Percentiles rank a stretch among this genome's conserved stretches.
Evolutionary conservation across 2,797 vertebrate species (phyloP).

Genomic region (Acanthurus lineatus): DNA sequence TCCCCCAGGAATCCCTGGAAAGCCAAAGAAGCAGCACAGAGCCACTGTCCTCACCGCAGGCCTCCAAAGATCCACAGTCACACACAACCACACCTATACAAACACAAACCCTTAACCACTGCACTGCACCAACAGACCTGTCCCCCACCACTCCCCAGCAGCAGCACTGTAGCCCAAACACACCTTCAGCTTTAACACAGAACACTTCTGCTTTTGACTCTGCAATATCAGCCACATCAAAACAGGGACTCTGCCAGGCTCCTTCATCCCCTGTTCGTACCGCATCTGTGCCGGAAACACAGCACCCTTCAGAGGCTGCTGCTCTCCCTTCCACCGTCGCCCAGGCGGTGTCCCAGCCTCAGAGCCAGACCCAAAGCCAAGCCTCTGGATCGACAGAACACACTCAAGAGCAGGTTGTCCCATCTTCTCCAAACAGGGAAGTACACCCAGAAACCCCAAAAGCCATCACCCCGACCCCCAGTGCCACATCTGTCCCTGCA

Average conservation of each 20-base stretch:
- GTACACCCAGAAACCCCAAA: conserved; percentile 53
- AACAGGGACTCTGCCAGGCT: conserved; percentile 46
- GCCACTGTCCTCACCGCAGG: conserved; percentile 22
- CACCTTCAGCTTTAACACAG: conserved; percentile 15
- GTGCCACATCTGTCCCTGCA: conserved; percentile 7
- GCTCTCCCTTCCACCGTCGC: conserved; percentile 34
- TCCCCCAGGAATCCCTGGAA: conserved; percentile 26
- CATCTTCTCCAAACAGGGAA: conserved; percentile 36
- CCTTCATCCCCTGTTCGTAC: conserved; percentile 35
- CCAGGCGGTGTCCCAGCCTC: conserved; percentile 52
- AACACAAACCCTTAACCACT: conserved; percentile 48
- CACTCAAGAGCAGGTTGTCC: conserved; percentile 31
- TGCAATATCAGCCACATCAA: conserved; percentile 15
- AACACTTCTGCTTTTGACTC: conserved; percentile 36
- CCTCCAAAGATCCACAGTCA: conserved; percentile 42
- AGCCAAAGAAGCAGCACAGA: conserved; percentile 53
- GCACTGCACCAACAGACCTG: conserved; percentile 40
- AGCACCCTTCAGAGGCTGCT: conserved; percentile 54
- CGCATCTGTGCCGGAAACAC: conserved; percentile 14
- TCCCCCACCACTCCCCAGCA: conserved; percentile 28
- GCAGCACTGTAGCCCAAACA: conserved; percentile 50
- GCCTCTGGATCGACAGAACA: conserved; percentile 8
- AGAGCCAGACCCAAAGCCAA: conserved; percentile 53
- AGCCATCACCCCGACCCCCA: conserved; percentile 20
- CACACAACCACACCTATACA: conserved; percentile 24